A percentile compares a stretch with the other conserved stretches of the same genome.
These are phyloP conservation scores for Eubasilissa splendida DNA, from an alignment of 2,888 invertebrate species.

Conservation along the genomic window DNA sequence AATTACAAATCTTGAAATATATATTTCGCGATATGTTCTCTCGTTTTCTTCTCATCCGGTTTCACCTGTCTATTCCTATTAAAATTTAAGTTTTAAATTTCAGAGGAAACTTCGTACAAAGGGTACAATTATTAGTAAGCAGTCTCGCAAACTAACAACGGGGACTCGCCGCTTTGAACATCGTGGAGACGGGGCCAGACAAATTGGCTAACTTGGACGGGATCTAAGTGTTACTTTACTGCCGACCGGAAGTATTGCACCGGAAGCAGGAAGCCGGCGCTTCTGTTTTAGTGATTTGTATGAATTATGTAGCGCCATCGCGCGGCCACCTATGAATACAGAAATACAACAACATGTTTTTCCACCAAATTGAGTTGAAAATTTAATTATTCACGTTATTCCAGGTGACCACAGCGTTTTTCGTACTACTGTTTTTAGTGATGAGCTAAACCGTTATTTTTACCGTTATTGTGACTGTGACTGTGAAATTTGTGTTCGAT, in stretches of 20 bases:
- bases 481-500: no score
- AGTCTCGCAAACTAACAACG: not conserved
- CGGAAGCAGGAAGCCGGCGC: not conserved
- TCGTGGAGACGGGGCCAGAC: not conserved
- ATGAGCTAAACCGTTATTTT: no score
- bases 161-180: not conserved
- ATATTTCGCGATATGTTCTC: no score
- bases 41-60: not conserved
- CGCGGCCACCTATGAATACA: not conserved
- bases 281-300: not conserved
- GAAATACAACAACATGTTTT: not conserved
- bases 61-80: slow-evolving; percentile 9
- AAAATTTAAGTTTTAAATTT: not conserved
- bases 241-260: slow-evolving; percentile 7
- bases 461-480: no score
- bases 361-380: not conserved
- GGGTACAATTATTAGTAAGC: not conserved
- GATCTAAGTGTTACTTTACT: not conserved
- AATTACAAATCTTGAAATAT: no score
- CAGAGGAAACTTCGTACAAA: not conserved
- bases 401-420: not conserved
- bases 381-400: not conserved
- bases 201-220: not conserved
- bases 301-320: slow-evolving; percentile 7
- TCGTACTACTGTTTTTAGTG: not conserved